phyloP scores from a whole-genome alignment of 2,113 vertebrate species.

The Nipponia nippon region DNA sequence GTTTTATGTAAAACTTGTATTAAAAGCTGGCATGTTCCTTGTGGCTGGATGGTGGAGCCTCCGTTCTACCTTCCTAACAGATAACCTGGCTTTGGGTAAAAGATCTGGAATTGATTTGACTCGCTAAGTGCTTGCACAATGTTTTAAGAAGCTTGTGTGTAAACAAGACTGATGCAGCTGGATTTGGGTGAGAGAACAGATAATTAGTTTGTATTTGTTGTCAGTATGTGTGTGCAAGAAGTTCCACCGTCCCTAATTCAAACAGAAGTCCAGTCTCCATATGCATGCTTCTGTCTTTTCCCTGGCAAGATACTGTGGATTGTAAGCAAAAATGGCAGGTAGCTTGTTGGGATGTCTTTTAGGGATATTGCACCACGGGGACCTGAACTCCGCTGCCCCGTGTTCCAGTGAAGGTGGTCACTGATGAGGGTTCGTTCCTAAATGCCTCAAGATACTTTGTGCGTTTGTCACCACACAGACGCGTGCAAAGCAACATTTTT shows the following conservation, averaged over 20 bases:
- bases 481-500: background rate
- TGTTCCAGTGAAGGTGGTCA: accelerated
- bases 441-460: background rate
- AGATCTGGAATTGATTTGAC: background rate
- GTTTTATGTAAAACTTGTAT: background rate
- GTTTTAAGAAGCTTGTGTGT: background rate
- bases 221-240: background rate
- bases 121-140: background rate
- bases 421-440: background rate
- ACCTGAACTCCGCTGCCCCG: background rate
- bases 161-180: background rate
- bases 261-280: background rate
- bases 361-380: background rate
- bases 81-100: background rate
- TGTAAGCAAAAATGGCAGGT: background rate
- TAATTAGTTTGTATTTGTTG: background rate
- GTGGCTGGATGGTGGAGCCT: background rate
- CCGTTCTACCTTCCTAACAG: background rate
- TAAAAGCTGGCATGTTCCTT: background rate
- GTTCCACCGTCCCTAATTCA: background rate
- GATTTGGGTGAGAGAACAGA: background rate
- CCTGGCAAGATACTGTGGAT: background rate
- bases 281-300: background rate
- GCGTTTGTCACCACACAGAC: background rate
- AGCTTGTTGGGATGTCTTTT: background rate